Percentiles rank a stretch among this genome's conserved stretches.
Evolutionary conservation across 2,113 vertebrate species (phyloP).

Genomic region (Malurus alboscapulatus): DNA sequence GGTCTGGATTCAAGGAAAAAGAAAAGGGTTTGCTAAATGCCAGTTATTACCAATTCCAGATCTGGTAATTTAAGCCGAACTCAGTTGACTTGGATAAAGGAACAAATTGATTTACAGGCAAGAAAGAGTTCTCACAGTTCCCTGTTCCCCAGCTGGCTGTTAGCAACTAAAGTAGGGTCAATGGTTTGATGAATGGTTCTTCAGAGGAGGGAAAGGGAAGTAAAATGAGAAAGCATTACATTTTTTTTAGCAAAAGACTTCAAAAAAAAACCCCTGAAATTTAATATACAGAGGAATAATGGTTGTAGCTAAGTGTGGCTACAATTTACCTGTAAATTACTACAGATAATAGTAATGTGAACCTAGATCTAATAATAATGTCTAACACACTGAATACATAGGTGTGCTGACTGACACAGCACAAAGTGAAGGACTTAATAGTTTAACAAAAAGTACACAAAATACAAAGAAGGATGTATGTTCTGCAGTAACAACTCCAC

Average conservation of each 20-base stretch:
- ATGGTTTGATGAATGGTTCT: neutral
- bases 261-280: accelerated
- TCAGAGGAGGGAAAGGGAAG: neutral
- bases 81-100: neutral
- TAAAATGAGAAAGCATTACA: neutral
- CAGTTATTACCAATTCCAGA: neutral
- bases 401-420: neutral
- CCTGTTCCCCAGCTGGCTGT: neutral
- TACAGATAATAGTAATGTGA: neutral
- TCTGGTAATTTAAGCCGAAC: neutral
- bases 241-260: neutral
- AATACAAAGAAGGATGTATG: neutral
- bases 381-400: neutral
- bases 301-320: neutral
- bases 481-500: neutral
- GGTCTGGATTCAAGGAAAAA: neutral
- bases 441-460: neutral
- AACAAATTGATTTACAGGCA: neutral
- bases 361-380: neutral
- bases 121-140: neutral
- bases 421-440: neutral
- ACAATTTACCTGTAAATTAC: neutral
- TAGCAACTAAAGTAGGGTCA: neutral
- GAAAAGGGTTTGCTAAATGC: neutral
- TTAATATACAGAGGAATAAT: neutral